These are phyloP conservation scores for Parochlus steinenii DNA, from an alignment of 2,888 invertebrate genomes.

Conservation along the genomic window DNA sequence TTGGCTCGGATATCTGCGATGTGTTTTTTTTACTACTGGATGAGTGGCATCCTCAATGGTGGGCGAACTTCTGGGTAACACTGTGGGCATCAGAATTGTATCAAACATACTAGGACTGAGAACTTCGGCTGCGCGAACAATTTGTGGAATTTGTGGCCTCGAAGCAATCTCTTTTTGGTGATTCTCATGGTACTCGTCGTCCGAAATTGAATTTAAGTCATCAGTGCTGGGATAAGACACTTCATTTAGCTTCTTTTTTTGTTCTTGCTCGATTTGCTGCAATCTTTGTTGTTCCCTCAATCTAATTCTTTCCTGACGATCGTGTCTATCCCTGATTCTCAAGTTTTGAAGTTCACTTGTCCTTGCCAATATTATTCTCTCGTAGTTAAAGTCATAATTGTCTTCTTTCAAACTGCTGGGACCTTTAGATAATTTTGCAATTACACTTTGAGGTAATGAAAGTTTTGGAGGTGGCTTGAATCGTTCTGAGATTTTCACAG, in stretches of 20 bases:
- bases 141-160: constrained; percentile 4
- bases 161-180: constrained; percentile 6
- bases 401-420: constrained; percentile 24
- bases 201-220: constrained; percentile 33
- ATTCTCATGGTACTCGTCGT: constrained; percentile 31
- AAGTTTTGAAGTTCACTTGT: constrained; percentile 52
- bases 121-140: constrained; percentile 1
- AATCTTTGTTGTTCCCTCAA: constrained; percentile 39
- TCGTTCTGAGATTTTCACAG: constrained; percentile 76
- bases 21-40: constrained; percentile 1
- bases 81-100: constrained; percentile 26
- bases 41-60: no score
- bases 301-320: constrained; percentile 42
- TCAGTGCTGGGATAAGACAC: constrained; percentile 44
- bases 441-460: constrained; percentile 38
- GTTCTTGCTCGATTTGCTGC: constrained; percentile 36
- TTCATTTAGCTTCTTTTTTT: constrained; percentile 38
- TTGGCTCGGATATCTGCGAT: constrained; percentile 16
- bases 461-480: constrained; percentile 66
- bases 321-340: constrained; percentile 42
- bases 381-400: constrained; percentile 56
- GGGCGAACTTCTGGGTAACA: neutral
- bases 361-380: constrained; percentile 52
- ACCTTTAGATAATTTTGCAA: constrained; percentile 34
- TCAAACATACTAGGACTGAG: constrained; percentile 20